Conservation (phyloP, 2,797 vertebrate genomes). For the Malurus splendens region DNA sequence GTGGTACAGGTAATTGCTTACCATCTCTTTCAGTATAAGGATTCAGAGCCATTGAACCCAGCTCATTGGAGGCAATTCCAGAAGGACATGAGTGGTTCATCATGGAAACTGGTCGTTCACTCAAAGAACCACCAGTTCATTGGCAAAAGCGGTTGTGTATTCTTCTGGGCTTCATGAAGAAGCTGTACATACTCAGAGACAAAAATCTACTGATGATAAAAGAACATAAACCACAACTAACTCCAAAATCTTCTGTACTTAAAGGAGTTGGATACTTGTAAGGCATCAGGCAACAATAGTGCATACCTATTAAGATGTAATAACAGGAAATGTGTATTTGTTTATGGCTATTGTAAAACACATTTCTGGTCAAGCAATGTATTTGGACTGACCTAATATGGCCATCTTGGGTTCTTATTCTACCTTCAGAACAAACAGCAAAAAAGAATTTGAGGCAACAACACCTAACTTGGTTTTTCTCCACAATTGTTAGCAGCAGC, state of each 20-base stretch:
- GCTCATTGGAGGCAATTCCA: accelerated
- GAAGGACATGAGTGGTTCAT: neutral
- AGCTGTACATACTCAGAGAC: neutral
- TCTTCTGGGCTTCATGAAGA: neutral
- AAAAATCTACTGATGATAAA: neutral
- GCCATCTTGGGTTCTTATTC: neutral
- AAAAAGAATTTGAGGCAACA: neutral
- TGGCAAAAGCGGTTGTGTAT: neutral
- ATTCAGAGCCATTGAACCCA: neutral
- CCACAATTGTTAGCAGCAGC: slow-evolving; percentile 1
- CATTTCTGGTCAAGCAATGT: accelerated
- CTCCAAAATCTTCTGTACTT: neutral
- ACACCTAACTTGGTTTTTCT: neutral
- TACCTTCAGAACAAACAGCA: neutral
- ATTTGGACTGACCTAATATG: neutral
- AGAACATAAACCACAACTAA: neutral
- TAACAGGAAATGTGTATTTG: neutral
- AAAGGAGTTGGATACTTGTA: neutral
- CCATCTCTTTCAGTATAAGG: neutral
- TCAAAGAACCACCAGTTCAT: neutral
- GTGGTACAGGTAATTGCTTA: neutral
- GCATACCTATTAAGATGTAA: too few species aligned
- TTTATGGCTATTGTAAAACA: neutral
- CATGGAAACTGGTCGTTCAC: neutral
- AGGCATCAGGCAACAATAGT: neutral